Evolutionary conservation across 2,797 vertebrate species (phyloP).

Genomic region (Hydrophis major): DNA sequence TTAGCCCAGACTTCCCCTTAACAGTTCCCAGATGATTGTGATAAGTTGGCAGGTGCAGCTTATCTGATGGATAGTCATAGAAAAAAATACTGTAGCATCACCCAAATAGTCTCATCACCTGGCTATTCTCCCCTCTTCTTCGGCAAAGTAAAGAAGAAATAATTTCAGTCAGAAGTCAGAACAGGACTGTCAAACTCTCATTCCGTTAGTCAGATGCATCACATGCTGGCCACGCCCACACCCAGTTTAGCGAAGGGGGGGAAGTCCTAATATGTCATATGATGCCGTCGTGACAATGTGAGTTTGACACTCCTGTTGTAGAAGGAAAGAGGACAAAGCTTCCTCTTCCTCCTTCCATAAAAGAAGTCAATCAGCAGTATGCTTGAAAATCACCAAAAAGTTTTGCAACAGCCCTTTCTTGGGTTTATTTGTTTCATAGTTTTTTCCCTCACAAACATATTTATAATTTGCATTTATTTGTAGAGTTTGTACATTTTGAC

Average conservation of each 20-base stretch:
- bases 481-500: not conserved
- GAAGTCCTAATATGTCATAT: no score
- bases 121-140: not conserved
- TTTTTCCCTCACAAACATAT: not conserved
- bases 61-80: not conserved
- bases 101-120: not conserved
- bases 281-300: no score
- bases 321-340: not conserved
- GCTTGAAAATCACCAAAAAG: not conserved
- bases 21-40: not conserved
- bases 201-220: no score
- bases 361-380: not conserved
- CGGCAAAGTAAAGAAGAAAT: not conserved
- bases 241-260: no score
- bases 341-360: not conserved
- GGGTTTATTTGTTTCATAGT: not conserved
- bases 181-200: no score
- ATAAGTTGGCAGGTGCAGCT: not conserved
- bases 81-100: not conserved
- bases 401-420: not conserved
- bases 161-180: not conserved
- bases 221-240: no score
- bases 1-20: not conserved
- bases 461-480: not conserved
- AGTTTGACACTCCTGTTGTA: no score